These are phyloP conservation scores for Corythornis vintsioides DNA, from an alignment of 2,113 vertebrate species.

Conservation along the genomic window DNA sequence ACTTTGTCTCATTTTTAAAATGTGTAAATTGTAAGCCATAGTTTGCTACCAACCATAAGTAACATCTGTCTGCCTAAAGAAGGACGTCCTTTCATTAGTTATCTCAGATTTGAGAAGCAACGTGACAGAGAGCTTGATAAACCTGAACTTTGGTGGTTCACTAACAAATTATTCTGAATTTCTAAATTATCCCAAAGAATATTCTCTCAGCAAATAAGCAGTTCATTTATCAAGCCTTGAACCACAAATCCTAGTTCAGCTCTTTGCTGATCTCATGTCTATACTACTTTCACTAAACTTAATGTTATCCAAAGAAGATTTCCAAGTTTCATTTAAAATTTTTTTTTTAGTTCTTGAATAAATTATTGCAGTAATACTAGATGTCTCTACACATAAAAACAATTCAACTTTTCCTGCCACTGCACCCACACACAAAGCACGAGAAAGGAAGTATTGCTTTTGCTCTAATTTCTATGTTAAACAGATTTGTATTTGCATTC, in stretches of 20 bases:
- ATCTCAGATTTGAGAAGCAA: not conserved
- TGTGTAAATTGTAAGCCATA: not conserved
- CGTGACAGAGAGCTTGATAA: not conserved
- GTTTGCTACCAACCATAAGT: not conserved
- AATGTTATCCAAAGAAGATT: not conserved
- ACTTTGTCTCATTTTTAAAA: not conserved
- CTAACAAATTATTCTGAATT: not conserved
- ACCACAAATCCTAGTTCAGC: not conserved
- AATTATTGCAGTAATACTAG: not conserved
- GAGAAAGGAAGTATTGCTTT: not conserved
- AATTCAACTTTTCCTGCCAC: not conserved
- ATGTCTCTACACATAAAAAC: not conserved
- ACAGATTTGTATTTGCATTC: constrained; percentile 29
- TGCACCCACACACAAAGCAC: not conserved
- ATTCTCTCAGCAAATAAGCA: not conserved
- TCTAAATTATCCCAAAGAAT: not conserved
- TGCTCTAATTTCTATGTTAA: not conserved
- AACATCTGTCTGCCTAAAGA: not conserved
- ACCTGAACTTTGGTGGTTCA: not conserved
- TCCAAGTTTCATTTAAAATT: not conserved
- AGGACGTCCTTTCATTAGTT: not conserved
- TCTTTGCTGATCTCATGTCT: not conserved
- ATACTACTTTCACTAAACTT: not conserved
- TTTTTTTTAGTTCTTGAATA: not conserved
- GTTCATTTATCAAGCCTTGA: not conserved